These are phyloP conservation scores for Pipistrellus kuhlii DNA, from an alignment of 2,797 vertebrate genomes.

Conservation along the genomic window DNA sequence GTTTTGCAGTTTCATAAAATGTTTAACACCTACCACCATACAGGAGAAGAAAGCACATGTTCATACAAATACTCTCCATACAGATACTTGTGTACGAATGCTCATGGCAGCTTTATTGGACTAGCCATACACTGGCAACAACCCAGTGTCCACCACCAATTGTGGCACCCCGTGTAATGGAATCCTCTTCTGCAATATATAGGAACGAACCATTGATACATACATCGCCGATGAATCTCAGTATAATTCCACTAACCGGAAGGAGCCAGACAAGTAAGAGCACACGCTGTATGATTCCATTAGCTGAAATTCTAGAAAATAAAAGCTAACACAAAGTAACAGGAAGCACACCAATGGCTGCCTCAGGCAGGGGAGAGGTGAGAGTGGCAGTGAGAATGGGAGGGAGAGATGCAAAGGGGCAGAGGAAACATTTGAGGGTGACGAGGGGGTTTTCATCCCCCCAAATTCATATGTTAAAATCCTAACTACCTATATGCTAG, in stretches of 20 bases:
- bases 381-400: neutral
- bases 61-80: neutral
- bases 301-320: neutral
- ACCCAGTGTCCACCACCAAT: neutral
- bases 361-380: neutral
- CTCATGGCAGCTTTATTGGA: neutral
- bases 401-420: neutral
- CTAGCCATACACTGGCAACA: neutral
- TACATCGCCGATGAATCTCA: accelerated
- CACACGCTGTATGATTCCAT: too few relatives aligned
- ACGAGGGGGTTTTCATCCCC: neutral
- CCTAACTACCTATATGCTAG: neutral
- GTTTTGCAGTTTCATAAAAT: neutral
- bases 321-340: neutral
- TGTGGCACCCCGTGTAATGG: neutral
- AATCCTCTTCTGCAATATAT: neutral
- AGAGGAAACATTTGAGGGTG: neutral
- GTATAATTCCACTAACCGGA: neutral
- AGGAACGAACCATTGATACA: neutral
- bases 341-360: neutral
- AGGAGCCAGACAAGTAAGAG: neutral
- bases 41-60: neutral
- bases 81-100: too few relatives aligned
- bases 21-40: neutral
- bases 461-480: neutral